These are phyloP conservation scores for Varanus salvator DNA, from an alignment of 2,113 vertebrate genomes.

Conservation along the genomic window DNA sequence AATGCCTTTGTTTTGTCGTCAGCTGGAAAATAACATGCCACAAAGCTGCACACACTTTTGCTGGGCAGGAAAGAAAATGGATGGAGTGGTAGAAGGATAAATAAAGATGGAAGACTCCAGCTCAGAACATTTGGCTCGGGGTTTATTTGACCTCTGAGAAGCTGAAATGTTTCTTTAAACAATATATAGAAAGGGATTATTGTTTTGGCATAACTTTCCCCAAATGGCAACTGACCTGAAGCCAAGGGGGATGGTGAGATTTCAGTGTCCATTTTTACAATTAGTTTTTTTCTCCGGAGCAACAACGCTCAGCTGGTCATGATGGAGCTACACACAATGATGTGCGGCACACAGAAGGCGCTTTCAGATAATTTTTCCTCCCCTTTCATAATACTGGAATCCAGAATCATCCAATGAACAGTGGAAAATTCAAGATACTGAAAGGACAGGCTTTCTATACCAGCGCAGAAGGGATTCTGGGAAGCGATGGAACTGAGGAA, in stretches of 20 bases:
- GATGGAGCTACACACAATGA: background rate
- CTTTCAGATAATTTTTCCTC: too few relatives aligned
- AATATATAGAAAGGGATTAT: accelerated
- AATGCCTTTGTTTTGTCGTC: background rate
- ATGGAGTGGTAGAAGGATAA: background rate
- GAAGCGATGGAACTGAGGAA: too few relatives aligned
- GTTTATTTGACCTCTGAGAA: background rate
- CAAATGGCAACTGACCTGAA: background rate
- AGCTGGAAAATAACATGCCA: background rate
- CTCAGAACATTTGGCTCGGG: too few relatives aligned
- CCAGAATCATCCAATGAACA: background rate
- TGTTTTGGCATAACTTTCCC: background rate
- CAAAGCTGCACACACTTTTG: too few relatives aligned
- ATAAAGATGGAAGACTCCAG: background rate
- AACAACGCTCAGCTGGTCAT: background rate
- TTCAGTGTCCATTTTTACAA: too few relatives aligned
- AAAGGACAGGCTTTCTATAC: background rate
- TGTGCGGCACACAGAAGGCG: too few relatives aligned
- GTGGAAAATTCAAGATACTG: background rate
- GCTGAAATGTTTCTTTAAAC: background rate
- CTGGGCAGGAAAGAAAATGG: background rate
- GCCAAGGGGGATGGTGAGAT: background rate
- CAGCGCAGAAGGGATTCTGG: background rate
- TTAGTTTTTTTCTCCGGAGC: background rate
- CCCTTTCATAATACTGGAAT: background rate